These are phyloP conservation scores for Lethocerus indicus DNA, from an alignment of 1,140 invertebrate species.

Conservation along the genomic window DNA sequence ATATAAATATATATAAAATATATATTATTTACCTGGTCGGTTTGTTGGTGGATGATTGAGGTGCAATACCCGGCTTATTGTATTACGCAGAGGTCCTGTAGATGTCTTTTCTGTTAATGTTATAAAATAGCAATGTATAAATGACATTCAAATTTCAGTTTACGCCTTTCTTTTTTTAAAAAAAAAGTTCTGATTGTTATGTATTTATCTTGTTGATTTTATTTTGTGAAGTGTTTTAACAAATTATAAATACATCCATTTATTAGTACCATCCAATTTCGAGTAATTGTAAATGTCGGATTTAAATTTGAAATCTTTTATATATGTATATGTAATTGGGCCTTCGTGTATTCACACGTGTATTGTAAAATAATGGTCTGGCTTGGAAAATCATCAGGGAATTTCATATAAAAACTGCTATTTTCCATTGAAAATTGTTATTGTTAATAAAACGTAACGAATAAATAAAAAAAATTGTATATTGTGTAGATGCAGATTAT, in stretches of 20 bases:
- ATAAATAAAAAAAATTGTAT: background rate
- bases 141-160: background rate
- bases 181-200: background rate
- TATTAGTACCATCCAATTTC: background rate
- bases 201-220: slow-evolving; percentile 1
- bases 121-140: background rate
- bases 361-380: background rate
- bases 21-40: background rate
- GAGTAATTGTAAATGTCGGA: too few relatives aligned
- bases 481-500: background rate
- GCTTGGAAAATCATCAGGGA: background rate
- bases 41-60: slow-evolving; percentile 7
- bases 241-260: background rate
- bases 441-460: too few relatives aligned
- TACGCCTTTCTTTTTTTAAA: slow-evolving; percentile 1
- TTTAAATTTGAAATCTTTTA: too few relatives aligned
- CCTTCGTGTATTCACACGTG: background rate
- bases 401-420: background rate
- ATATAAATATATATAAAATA: background rate
- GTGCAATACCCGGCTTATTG: background rate
- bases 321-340: background rate
- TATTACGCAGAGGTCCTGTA: slow-evolving; percentile 4
- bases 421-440: background rate
- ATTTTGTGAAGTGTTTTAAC: background rate
- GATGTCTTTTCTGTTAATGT: background rate